These are phyloP conservation scores for Sympetrum striolatum DNA, from an alignment of 2,888 invertebrate species.

Conservation along the genomic window DNA sequence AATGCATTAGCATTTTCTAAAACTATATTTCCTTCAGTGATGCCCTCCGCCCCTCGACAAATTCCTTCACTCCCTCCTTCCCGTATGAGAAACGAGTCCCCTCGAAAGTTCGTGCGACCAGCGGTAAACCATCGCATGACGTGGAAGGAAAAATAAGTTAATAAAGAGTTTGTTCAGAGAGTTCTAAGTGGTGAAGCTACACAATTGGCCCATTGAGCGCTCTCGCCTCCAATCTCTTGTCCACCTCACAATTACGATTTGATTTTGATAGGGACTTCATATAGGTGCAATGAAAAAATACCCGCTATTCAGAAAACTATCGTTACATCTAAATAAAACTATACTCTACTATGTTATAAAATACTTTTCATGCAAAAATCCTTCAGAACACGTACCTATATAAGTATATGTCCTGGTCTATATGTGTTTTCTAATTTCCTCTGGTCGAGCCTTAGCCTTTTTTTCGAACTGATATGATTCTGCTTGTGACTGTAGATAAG, in stretches of 20 bases:
- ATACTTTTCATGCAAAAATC: too few species aligned
- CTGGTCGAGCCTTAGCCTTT: neutral
- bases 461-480: too few species aligned
- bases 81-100: neutral
- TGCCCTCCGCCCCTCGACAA: neutral
- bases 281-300: too few species aligned
- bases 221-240: neutral
- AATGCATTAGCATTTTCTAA: neutral
- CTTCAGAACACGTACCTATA: too few species aligned
- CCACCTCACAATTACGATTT: neutral
- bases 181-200: neutral
- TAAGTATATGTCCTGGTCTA: too few species aligned
- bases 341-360: too few species aligned
- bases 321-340: too few species aligned
- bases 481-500: too few species aligned
- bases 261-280: too few species aligned
- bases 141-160: neutral
- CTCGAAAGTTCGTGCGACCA: neutral
- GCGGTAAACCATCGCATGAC: neutral
- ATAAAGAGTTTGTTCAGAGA: neutral
- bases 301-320: too few species aligned
- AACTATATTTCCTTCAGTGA: neutral
- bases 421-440: too few species aligned
- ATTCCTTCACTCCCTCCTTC: neutral
- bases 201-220: neutral